These are phyloP conservation scores for Nannoperca obscura DNA, from an alignment of 2,797 vertebrate genomes.

Conservation along the genomic window DNA sequence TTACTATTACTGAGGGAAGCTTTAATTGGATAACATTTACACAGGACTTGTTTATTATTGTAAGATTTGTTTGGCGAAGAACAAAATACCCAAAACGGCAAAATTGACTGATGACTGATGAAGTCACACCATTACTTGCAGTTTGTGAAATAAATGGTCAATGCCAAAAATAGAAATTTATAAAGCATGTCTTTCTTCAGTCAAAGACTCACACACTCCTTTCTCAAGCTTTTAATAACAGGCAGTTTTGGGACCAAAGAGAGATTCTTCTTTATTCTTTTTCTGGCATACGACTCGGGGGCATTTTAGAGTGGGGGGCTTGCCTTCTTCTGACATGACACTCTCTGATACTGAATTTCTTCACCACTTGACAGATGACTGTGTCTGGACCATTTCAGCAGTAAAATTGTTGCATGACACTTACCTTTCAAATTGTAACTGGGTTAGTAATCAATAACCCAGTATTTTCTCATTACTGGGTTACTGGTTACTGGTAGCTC, in stretches of 20 bases:
- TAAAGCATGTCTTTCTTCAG: background rate
- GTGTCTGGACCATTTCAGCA: background rate
- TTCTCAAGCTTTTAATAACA: background rate
- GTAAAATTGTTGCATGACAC: background rate
- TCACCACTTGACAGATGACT: conserved; percentile 7
- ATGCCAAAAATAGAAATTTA: background rate
- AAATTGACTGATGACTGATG: background rate
- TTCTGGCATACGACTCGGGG: background rate
- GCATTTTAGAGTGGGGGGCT: background rate
- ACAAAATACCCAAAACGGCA: background rate
- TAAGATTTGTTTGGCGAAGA: conserved; percentile 6
- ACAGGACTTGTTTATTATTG: background rate
- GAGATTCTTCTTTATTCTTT: background rate
- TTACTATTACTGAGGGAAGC: background rate
- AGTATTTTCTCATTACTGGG: no score
- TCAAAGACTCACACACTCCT: background rate
- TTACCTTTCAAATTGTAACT: no score
- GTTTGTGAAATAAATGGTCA: background rate
- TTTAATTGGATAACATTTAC: conserved; percentile 6
- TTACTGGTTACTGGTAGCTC: conserved; percentile 15
- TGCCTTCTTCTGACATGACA: background rate
- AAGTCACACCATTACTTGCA: background rate
- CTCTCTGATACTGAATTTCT: conserved; percentile 8
- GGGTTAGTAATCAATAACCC: no score
- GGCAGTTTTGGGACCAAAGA: background rate